A percentile compares a stretch with the other conserved stretches of the same genome.
These are phyloP conservation scores for Pseudomugil gertrudae DNA, from an alignment of 2,797 vertebrate species.

Conservation along the genomic window DNA sequence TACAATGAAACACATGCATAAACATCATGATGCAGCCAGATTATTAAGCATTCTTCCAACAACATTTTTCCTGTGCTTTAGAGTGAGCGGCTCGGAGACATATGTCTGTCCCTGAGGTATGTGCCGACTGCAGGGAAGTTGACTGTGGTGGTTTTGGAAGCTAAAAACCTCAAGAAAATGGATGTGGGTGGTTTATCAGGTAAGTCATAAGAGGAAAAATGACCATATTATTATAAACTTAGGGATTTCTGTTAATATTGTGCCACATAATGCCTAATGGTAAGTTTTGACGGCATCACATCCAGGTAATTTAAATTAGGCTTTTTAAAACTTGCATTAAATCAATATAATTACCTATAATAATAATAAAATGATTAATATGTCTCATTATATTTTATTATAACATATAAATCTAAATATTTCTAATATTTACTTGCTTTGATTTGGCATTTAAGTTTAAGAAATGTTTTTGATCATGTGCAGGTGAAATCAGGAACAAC, in stretches of 20 bases:
- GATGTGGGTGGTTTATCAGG: slow-evolving; percentile 98
- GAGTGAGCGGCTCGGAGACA: slow-evolving; percentile 95
- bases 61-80: slow-evolving; percentile 67
- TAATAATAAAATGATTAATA: background rate
- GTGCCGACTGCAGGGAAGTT: slow-evolving; percentile 97
- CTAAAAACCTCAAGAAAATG: slow-evolving; percentile 99
- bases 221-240: slow-evolving; percentile 1
- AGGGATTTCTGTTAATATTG: background rate
- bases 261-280: background rate
- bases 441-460: background rate
- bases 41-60: background rate
- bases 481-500: slow-evolving; percentile 35
- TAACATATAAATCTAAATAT: background rate
- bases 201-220: slow-evolving; percentile 56
- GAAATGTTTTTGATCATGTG: slow-evolving; percentile 33
- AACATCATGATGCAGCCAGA: background rate
- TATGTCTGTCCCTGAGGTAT: slow-evolving; percentile 97
- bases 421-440: background rate
- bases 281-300: background rate
- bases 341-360: background rate
- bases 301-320: background rate
- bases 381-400: background rate
- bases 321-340: background rate
- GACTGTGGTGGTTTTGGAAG: slow-evolving; percentile 95
- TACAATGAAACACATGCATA: no score